A percentile compares a stretch with the other conserved stretches of the same genome.
Evolutionary conservation across 2,888 invertebrate species (phyloP).

Genomic region (Archips xylosteana): DNA sequence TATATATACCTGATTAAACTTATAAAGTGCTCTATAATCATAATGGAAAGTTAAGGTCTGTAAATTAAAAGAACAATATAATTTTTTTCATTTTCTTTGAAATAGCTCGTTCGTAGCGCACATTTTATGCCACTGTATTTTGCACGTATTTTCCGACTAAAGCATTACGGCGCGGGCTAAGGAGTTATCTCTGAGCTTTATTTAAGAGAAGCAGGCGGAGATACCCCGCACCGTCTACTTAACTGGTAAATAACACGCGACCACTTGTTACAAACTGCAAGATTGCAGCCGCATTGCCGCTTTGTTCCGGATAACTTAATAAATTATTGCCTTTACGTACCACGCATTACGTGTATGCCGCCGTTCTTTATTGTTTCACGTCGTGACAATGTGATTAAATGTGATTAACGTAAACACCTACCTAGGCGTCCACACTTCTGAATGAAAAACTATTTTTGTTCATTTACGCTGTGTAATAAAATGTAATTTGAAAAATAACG

Average conservation of each 20-base stretch:
- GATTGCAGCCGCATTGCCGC: conserved; percentile 27
- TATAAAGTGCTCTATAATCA: not conserved
- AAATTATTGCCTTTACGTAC: conserved; percentile 23
- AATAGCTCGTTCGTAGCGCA: conserved; percentile 1
- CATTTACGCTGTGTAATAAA: too few species aligned
- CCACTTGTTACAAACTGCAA: conserved; percentile 47
- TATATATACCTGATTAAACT: not conserved
- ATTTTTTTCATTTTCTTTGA: not conserved
- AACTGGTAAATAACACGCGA: conserved; percentile 44
- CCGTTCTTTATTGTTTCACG: conserved; percentile 12
- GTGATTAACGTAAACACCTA: not conserved
- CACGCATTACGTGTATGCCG: conserved; percentile 16
- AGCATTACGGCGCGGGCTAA: conserved; percentile 25
- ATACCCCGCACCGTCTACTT: conserved; percentile 13
- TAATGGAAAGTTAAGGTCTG: not conserved
- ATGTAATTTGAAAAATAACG: too few species aligned
- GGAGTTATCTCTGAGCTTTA: conserved; percentile 34
- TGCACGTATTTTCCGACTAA: conserved; percentile 23
- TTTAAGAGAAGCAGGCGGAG: conserved; percentile 27
- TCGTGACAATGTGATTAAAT: conserved; percentile 7
- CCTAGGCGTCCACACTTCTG: not conserved
- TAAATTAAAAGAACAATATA: not conserved
- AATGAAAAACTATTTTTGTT: not conserved
- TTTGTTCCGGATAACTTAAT: conserved; percentile 9
- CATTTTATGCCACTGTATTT: conserved; percentile 8